Percentiles rank a stretch among this genome's conserved stretches.
These are phyloP conservation scores for Melanotaenia parkinsoni DNA, from an alignment of 2,797 vertebrate species.

Conservation along the genomic window DNA sequence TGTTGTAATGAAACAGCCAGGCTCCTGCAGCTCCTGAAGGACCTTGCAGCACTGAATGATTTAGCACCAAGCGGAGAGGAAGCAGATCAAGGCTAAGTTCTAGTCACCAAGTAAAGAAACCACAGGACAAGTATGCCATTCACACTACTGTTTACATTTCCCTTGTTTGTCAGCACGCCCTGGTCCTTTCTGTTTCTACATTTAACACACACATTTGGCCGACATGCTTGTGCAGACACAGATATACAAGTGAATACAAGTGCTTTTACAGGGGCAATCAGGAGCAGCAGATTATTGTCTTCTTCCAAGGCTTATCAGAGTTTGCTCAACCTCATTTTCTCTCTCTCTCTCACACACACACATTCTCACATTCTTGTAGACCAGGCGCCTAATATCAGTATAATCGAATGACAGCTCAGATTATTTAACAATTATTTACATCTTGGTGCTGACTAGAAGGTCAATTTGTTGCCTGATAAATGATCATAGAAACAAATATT, in stretches of 20 bases:
- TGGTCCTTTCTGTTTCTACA: slow-evolving; percentile 39
- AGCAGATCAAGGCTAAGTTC: slow-evolving; percentile 40
- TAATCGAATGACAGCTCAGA: slow-evolving; percentile 32
- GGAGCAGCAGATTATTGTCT: slow-evolving; percentile 50
- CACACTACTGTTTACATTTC: slow-evolving; percentile 59
- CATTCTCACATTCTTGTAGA: slow-evolving; percentile 25
- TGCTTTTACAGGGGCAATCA: slow-evolving; percentile 58
- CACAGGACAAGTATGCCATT: slow-evolving; percentile 61
- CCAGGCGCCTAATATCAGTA: slow-evolving; percentile 13
- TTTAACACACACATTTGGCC: slow-evolving; percentile 45
- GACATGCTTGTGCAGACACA: slow-evolving; percentile 31
- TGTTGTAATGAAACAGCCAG: slow-evolving; percentile 67
- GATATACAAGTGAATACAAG: slow-evolving; percentile 47
- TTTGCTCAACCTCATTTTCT: slow-evolving; percentile 20
- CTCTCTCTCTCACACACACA: neutral
- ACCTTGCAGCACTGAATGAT: slow-evolving; percentile 55
- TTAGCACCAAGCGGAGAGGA: slow-evolving; percentile 56
- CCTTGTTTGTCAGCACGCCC: slow-evolving; percentile 58
- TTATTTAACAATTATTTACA: slow-evolving; percentile 30
- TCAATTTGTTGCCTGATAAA: slow-evolving; percentile 18
- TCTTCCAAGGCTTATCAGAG: slow-evolving; percentile 47
- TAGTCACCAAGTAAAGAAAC: slow-evolving; percentile 42
- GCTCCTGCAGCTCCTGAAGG: slow-evolving; percentile 59
- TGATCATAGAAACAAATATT: slow-evolving; percentile 21
- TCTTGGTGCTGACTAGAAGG: slow-evolving; percentile 1